Percentiles rank a stretch among this genome's conserved stretches.
Conservation (phyloP, 2,797 vertebrate species). For the Syncerus caffer region DNA sequence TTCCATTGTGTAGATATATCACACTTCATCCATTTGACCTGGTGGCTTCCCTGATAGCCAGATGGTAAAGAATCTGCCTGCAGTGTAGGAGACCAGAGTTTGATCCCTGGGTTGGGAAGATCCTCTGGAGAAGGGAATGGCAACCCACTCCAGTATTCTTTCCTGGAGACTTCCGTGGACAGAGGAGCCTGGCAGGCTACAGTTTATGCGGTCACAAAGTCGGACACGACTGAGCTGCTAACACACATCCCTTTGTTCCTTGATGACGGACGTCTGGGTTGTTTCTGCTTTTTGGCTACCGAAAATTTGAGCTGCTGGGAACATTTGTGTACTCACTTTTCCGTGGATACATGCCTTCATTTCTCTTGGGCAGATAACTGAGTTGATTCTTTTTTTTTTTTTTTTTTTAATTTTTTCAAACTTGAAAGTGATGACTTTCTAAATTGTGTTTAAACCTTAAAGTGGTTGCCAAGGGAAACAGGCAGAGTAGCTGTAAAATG, state of each 20-base stretch:
- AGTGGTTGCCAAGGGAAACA: not conserved
- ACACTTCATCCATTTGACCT: not conserved
- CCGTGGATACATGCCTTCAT: not conserved
- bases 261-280: not conserved
- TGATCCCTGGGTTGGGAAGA: not conserved
- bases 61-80: not conserved
- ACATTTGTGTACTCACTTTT: not conserved
- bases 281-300: not conserved
- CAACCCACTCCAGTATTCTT: not conserved
- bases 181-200: not conserved
- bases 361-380: not conserved
- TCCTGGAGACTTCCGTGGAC: not conserved
- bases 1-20: not conserved
- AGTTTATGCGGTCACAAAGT: not conserved
- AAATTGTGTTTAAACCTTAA: not conserved
- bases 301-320: not conserved
- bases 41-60: not conserved
- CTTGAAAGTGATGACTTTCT: not conserved
- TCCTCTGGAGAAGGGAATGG: not conserved
- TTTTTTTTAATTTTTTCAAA: not conserved
- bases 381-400: not conserved
- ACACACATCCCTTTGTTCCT: not conserved
- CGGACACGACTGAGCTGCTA: not conserved
- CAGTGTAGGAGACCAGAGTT: not conserved
- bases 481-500: not conserved